Evolutionary conservation across 1,140 invertebrate species (phyloP).

Genomic region (Drosophila suzukii): DNA sequence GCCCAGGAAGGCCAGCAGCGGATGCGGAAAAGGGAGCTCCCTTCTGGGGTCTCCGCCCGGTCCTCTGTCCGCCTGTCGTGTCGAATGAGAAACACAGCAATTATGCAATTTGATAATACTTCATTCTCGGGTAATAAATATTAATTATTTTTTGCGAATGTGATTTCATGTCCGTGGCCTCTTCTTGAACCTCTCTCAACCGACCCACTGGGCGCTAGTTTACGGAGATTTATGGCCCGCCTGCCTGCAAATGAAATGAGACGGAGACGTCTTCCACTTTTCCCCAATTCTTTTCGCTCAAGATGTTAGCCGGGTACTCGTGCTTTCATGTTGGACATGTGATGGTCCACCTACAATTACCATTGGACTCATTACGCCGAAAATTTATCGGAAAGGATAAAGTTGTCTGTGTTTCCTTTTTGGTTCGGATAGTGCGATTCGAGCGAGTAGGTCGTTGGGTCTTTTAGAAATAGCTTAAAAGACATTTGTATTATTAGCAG

Average conservation of each 20-base stretch:
- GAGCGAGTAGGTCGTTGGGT: too few species aligned
- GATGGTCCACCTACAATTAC: conserved; percentile 17
- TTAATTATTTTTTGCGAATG: conserved; percentile 82
- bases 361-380: background rate
- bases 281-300: conserved; percentile 5
- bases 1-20: conserved; percentile 2
- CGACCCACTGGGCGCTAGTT: conserved; percentile 62
- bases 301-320: conserved; percentile 32
- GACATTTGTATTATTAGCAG: background rate
- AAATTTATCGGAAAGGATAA: background rate
- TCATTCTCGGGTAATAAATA: conserved; percentile 82
- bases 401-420: background rate
- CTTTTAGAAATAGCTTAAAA: background rate
- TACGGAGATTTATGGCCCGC: conserved; percentile 68
- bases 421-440: background rate
- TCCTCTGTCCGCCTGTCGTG: conserved; percentile 57
- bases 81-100: conserved; percentile 82
- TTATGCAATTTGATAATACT: conserved; percentile 83
- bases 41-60: background rate
- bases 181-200: background rate
- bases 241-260: conserved; percentile 67
- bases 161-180: conserved; percentile 62
- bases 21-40: background rate
- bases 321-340: conserved; percentile 54
- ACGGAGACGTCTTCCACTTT: conserved; percentile 20